Evolutionary conservation across 2,797 vertebrate genomes (phyloP).

Genomic region (Selene dorsalis): DNA sequence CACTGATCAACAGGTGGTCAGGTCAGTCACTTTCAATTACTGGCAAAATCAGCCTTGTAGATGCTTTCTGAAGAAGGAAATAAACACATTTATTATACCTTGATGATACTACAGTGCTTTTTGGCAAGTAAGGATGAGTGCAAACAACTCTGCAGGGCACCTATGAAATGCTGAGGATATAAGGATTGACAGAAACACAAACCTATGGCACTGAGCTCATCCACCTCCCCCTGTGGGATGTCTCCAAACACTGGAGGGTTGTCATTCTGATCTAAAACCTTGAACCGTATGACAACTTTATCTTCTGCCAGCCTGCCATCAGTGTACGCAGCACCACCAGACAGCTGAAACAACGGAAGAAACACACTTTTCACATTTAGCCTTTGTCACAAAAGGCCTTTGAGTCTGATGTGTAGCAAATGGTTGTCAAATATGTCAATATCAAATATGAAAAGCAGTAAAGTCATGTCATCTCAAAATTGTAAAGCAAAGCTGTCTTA

Average conservation of each 20-base stretch:
- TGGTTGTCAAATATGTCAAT: neutral
- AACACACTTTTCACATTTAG: neutral
- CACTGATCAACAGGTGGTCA: neutral
- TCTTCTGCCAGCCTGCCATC: constrained; percentile 80
- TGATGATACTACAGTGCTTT: too few species aligned
- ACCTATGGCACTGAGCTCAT: constrained; percentile 70
- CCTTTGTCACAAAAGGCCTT: neutral
- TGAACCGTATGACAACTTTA: constrained; percentile 85
- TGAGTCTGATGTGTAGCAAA: neutral
- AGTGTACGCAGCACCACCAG: constrained; percentile 81
- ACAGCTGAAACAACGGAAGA: constrained; percentile 79
- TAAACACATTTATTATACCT: too few species aligned
- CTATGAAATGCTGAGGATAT: too few species aligned
- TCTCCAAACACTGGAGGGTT: constrained; percentile 86
- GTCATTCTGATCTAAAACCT: constrained; percentile 91
- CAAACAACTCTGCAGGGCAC: neutral
- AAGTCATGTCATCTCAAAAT: neutral
- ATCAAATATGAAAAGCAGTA: neutral
- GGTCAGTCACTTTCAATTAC: neutral
- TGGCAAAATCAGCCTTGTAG: too few species aligned
- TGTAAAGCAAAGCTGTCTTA: neutral
- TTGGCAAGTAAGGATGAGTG: too few species aligned
- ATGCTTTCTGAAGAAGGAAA: too few species aligned
- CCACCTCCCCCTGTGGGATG: constrained; percentile 29
- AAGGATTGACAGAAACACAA: constrained; percentile 25